Percentiles rank a stretch among this genome's conserved stretches.
phyloP scores from a whole-genome alignment of 1,140 invertebrate species.

The Bombus difficillimus region DNA sequence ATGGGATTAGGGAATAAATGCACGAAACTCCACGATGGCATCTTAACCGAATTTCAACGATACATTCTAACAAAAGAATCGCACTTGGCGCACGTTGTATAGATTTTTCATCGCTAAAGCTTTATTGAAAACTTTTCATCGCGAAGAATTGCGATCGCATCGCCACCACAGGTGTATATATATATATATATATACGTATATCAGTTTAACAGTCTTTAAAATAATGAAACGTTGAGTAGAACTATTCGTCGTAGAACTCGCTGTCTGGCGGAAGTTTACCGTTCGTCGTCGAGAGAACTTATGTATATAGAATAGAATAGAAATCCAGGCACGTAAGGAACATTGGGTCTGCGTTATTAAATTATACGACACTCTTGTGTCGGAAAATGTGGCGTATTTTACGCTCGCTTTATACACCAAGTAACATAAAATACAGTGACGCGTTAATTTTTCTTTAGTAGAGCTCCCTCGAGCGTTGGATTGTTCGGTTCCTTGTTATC shows the following conservation, averaged over 20 bases:
- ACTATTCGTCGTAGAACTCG: constrained; percentile 2
- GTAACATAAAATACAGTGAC: constrained; percentile 25
- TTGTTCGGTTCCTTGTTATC: neutral
- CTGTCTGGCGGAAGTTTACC: constrained; percentile 19
- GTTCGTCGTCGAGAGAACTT: constrained; percentile 1
- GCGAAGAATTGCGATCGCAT: neutral
- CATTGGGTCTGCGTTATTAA: constrained; percentile 54
- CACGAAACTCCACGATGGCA: neutral
- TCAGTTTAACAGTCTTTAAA: neutral
- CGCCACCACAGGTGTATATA: no score
- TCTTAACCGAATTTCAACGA: neutral
- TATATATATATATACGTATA: no score
- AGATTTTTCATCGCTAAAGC: neutral
- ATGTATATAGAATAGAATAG: constrained; percentile 28
- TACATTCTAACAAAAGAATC: neutral
- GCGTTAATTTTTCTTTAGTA: neutral
- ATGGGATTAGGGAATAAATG: neutral
- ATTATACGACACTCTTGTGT: constrained; percentile 43
- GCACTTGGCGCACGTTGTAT: no score
- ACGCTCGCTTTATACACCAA: constrained; percentile 2
- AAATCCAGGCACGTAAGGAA: constrained; percentile 58
- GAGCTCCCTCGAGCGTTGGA: neutral
- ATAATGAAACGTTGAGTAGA: constrained; percentile 19
- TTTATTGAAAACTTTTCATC: neutral
- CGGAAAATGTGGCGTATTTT: constrained; percentile 37